A percentile compares a stretch with the other conserved stretches of the same genome.
Conservation (phyloP, 1,140 invertebrate species). For the Subanguina moxae region DNA sequence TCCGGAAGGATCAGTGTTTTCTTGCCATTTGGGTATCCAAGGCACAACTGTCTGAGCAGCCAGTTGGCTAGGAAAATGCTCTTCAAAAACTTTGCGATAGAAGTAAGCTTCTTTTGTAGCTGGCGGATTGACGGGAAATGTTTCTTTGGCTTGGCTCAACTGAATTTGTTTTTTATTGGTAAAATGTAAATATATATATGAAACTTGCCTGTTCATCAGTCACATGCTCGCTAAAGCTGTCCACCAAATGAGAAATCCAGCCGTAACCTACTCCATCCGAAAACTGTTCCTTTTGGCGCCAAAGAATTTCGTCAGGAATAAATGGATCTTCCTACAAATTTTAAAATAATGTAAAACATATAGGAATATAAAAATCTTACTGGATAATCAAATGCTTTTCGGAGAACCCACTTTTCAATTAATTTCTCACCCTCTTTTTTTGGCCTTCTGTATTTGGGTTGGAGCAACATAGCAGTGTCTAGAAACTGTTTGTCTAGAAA, state of each 20-base stretch:
- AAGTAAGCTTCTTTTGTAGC: slow-evolving; percentile 56
- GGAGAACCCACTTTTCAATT: slow-evolving; percentile 54
- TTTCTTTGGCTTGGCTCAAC: slow-evolving; percentile 39
- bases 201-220: slow-evolving; percentile 52
- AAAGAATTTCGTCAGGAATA: slow-evolving; percentile 54
- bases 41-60: slow-evolving; percentile 53
- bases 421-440: slow-evolving; percentile 33
- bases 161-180: slow-evolving; percentile 29
- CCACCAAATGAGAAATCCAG: slow-evolving; percentile 57
- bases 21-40: slow-evolving; percentile 59
- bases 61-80: slow-evolving; percentile 49
- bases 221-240: slow-evolving; percentile 42
- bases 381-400: slow-evolving; percentile 54
- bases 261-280: slow-evolving; percentile 59
- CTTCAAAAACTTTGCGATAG: slow-evolving; percentile 51
- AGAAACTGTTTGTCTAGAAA: slow-evolving; percentile 57
- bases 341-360: slow-evolving; percentile 1
- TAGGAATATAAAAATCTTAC: not conserved
- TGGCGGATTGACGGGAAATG: slow-evolving; percentile 56
- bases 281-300: slow-evolving; percentile 59
- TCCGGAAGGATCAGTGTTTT: slow-evolving; percentile 53
- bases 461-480: slow-evolving; percentile 47
- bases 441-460: slow-evolving; percentile 45
- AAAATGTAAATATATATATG: not conserved
- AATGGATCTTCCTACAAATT: slow-evolving; percentile 52